Conservation (phyloP, 2,888 invertebrate genomes). For the Conops quadrifasciatus region DNA sequence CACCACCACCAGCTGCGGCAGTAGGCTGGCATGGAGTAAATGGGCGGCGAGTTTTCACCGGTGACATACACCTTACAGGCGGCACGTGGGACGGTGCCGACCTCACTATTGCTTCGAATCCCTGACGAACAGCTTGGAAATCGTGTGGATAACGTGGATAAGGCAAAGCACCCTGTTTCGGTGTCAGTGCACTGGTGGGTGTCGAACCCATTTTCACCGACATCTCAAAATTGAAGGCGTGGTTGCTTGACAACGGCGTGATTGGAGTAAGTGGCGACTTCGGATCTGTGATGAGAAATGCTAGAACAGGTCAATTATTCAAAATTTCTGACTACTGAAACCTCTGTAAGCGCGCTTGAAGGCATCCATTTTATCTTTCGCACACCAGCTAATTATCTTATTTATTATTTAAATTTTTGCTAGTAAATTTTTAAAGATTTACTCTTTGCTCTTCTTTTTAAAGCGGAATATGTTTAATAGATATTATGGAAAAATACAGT, state of each 20-base stretch:
- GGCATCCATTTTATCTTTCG: conserved; percentile 31
- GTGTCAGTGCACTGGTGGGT: background rate
- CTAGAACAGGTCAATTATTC: background rate
- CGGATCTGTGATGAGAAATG: conserved; percentile 32
- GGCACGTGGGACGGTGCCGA: no score
- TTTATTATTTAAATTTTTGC: background rate
- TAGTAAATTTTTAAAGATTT: no score
- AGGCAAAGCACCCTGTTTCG: background rate
- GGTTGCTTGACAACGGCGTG: conserved; percentile 28
- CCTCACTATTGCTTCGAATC: background rate
- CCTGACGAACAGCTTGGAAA: background rate
- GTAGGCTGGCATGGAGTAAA: background rate
- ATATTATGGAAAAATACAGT: conserved; percentile 7
- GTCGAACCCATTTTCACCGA: conserved; percentile 16
- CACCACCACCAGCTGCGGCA: background rate
- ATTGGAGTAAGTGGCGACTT: conserved; percentile 40
- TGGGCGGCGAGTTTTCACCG: conserved; percentile 11
- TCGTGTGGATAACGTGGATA: background rate
- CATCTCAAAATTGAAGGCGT: conserved; percentile 33
- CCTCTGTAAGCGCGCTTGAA: conserved; percentile 39
- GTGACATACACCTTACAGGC: background rate
- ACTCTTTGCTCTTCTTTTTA: no score
- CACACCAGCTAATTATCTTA: background rate
- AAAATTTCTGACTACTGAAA: background rate
- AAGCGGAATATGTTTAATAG: background rate